These are phyloP conservation scores for Nemurella pictetii DNA, from an alignment of 2,888 invertebrate genomes.

Conservation along the genomic window DNA sequence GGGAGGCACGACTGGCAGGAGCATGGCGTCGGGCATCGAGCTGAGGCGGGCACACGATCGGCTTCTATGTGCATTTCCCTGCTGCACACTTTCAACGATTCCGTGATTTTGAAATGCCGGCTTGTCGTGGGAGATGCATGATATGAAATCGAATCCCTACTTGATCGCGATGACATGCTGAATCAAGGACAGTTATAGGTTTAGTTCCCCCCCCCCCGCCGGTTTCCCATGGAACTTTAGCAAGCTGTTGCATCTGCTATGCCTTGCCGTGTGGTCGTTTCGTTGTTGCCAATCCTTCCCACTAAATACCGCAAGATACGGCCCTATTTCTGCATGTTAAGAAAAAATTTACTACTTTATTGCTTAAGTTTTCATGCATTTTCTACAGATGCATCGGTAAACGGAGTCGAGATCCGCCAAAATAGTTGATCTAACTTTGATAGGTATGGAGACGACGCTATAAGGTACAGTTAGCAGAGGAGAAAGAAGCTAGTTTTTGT, in stretches of 20 bases:
- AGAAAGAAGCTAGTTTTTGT: neutral
- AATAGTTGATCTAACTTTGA: neutral
- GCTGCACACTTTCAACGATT: neutral
- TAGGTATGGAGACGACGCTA: neutral
- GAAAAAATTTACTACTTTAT: neutral
- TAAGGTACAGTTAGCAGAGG: neutral
- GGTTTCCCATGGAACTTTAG: slow-evolving; percentile 4
- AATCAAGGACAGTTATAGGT: slow-evolving; percentile 2
- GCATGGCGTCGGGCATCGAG: neutral
- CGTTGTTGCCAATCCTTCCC: neutral
- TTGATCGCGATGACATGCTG: slow-evolving; percentile 10
- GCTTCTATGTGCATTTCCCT: neutral
- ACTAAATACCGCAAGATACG: neutral
- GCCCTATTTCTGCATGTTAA: neutral
- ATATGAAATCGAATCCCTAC: neutral
- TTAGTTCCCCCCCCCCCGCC: no score
- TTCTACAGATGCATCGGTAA: neutral
- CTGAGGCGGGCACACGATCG: neutral
- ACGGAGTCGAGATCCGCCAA: neutral
- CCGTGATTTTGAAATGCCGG: neutral
- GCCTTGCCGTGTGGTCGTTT: neutral
- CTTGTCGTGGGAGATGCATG: neutral
- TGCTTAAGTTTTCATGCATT: no score
- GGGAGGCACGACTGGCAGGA: neutral
- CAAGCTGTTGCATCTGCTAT: neutral